Conservation (phyloP, 2,797 vertebrate species). For the Pelodytes ibericus region DNA sequence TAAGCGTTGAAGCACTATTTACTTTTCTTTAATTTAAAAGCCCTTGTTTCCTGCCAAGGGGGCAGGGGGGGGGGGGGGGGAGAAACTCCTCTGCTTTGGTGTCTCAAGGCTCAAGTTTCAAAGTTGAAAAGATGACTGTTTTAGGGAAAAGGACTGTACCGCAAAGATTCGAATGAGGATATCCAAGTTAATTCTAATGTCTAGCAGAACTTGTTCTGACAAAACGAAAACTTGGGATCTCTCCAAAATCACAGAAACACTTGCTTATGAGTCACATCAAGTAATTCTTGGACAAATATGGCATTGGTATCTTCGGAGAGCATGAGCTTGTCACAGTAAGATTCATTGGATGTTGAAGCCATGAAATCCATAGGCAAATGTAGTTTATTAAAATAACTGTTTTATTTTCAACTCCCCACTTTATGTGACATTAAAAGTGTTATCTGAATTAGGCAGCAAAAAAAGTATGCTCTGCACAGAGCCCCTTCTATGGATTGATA, state of each 20-base stretch:
- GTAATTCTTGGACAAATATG: conserved; percentile 77
- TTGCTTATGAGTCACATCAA: conserved; percentile 71
- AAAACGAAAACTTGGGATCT: conserved; percentile 64
- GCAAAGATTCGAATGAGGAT: conserved; percentile 62
- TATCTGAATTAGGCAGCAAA: conserved; percentile 24
- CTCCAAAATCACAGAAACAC: conserved; percentile 66
- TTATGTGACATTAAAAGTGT: conserved; percentile 22
- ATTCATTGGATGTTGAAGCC: conserved; percentile 64
- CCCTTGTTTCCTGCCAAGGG: conserved; percentile 37
- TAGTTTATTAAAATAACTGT: conserved; percentile 45
- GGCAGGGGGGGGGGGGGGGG: conserved; percentile 4
- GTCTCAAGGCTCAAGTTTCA: conserved; percentile 58
- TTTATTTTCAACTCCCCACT: conserved; percentile 21
- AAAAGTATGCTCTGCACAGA: conserved; percentile 1
- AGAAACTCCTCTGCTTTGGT: not conserved
- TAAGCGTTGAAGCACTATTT: conserved; percentile 20
- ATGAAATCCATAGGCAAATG: conserved; percentile 51
- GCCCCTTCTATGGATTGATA: not conserved
- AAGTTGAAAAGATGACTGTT: conserved; percentile 71
- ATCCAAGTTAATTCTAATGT: conserved; percentile 68
- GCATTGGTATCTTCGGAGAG: conserved; percentile 71
- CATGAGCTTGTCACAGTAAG: conserved; percentile 62
- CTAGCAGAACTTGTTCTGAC: conserved; percentile 68
- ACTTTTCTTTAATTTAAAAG: conserved; percentile 48
- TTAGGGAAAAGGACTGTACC: conserved; percentile 72